Conservation (phyloP, 2,797 vertebrate genomes). For the Enteromius radiatus region DNA sequence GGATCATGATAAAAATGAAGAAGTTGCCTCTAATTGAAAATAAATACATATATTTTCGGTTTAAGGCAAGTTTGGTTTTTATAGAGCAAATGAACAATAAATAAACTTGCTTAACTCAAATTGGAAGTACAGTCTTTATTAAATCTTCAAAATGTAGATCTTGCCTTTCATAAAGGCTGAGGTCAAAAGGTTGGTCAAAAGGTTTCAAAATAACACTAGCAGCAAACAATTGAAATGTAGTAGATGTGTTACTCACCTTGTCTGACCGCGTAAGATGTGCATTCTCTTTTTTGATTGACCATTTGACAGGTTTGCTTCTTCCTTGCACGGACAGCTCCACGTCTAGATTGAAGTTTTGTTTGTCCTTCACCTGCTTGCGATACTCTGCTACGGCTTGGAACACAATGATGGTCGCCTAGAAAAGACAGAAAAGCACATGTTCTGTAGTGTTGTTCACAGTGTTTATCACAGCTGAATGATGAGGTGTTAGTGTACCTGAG, state of each 20-base stretch:
- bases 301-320: conserved; percentile 45
- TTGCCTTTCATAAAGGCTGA: too few species aligned
- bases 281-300: conserved; percentile 65
- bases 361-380: conserved; percentile 53
- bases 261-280: conserved; percentile 47
- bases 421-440: neutral
- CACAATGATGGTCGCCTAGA: conserved; percentile 58
- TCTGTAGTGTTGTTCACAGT: conserved; percentile 27
- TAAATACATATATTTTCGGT: too few species aligned
- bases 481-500: conserved; percentile 73
- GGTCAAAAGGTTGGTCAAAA: too few species aligned
- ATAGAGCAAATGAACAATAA: too few species aligned
- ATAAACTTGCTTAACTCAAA: too few species aligned
- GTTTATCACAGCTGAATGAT: neutral
- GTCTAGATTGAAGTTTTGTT: conserved; percentile 72
- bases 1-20: too few species aligned
- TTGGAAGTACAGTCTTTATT: too few species aligned
- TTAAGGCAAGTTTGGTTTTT: too few species aligned
- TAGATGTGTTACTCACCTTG: conserved; percentile 29
- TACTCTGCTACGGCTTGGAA: conserved; percentile 60
- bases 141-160: too few species aligned
- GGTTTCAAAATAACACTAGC: too few species aligned
- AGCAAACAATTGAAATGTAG: neutral
- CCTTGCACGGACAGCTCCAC: conserved; percentile 80
- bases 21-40: too few species aligned